phyloP scores from a whole-genome alignment of 2,113 vertebrate species.

The Centropus unirufus region DNA sequence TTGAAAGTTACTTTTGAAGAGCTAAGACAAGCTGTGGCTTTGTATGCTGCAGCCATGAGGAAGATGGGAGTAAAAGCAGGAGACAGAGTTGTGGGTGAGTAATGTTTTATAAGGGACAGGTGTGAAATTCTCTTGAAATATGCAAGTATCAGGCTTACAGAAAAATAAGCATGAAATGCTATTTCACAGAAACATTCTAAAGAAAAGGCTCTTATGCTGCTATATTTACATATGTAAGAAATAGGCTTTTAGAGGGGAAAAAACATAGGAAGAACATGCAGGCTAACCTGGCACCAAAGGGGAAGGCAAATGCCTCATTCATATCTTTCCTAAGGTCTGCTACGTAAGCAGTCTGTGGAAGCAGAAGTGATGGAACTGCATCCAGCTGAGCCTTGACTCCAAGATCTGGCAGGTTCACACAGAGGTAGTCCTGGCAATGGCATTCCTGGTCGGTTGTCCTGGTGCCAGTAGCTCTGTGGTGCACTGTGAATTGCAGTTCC shows the following conservation, averaged over 20 bases:
- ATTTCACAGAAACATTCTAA: not conserved
- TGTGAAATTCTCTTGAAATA: not conserved
- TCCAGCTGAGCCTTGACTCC: not conserved
- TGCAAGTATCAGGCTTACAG: not conserved
- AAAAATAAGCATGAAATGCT: not conserved
- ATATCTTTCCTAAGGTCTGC: not conserved
- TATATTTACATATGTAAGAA: conserved; percentile 1
- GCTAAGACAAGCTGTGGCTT: conserved; percentile 85
- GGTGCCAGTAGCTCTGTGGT: not conserved
- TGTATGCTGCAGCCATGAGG: conserved; percentile 94
- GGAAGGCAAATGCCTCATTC: not conserved
- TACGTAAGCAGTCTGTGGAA: not conserved
- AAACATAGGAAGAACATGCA: too few relatives aligned
- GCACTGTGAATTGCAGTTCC: not conserved
- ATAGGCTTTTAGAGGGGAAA: not conserved
- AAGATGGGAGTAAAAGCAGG: conserved; percentile 89
- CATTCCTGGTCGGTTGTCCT: accelerated
- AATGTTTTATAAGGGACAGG: not conserved
- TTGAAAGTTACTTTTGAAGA: conserved; percentile 92
- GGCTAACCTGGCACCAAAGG: not conserved
- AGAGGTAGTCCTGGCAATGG: accelerated
- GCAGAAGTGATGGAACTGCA: not conserved
- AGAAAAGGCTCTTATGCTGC: not conserved
- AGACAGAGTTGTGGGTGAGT: conserved; percentile 93
- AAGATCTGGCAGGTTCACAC: not conserved